Evolutionary conservation across 2,797 vertebrate species (phyloP).

Genomic region (Lacerta agilis): DNA sequence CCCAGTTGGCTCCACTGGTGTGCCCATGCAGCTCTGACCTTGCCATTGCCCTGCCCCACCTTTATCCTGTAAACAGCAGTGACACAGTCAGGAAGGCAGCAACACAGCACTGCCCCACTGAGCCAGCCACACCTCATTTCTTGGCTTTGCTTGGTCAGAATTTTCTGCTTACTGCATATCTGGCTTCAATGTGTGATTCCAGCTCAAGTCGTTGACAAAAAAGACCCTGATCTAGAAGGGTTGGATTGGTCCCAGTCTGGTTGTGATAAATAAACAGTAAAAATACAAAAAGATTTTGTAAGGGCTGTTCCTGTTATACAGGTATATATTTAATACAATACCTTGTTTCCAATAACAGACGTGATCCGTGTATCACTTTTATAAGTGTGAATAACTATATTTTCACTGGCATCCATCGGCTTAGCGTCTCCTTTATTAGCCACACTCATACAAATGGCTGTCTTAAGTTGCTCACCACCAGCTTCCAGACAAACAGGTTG

Average conservation of each 20-base stretch:
- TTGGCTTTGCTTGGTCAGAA: neutral
- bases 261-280: neutral
- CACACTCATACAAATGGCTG: constrained; percentile 85
- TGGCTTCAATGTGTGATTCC: neutral
- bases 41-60: too few relatives aligned
- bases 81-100: too few relatives aligned
- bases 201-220: neutral
- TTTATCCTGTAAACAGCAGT: too few relatives aligned
- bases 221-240: neutral
- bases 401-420: constrained; percentile 82
- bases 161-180: neutral
- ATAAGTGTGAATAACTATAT: constrained; percentile 83
- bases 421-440: constrained; percentile 79
- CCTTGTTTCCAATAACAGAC: constrained; percentile 91
- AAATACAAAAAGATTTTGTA: accelerated
- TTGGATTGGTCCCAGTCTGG: neutral
- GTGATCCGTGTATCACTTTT: constrained; percentile 84
- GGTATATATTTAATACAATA: constrained; percentile 54
- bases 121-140: neutral
- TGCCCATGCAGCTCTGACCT: too few relatives aligned
- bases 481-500: constrained; percentile 82
- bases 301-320: accelerated
- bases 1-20: too few relatives aligned
- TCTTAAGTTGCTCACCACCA: constrained; percentile 83
- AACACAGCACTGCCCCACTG: too few relatives aligned